Evolutionary conservation across 1,140 invertebrate species (phyloP).

Genomic region (Drusus annulatus): DNA sequence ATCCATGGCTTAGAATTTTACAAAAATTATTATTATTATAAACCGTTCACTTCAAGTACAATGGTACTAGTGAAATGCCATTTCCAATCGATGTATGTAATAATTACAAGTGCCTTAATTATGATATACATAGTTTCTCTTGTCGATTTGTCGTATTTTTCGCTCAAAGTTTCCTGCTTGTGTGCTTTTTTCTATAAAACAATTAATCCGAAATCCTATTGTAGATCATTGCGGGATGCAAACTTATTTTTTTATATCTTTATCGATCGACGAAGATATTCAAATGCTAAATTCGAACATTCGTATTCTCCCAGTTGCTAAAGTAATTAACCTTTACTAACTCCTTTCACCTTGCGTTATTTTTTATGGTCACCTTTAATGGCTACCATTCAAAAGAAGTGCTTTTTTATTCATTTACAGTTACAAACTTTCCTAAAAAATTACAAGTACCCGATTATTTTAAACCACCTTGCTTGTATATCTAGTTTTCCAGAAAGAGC

Average conservation of each 20-base stretch:
- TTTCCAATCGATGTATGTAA: slow-evolving; percentile 18
- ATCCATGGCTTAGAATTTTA: not conserved
- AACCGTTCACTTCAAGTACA: slow-evolving; percentile 22
- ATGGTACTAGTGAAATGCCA: slow-evolving; percentile 12
- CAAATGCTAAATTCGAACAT: slow-evolving; percentile 22
- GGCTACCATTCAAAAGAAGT: too few species aligned
- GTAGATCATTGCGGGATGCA: not conserved
- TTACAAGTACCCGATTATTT: too few species aligned
- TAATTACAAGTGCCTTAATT: slow-evolving; percentile 33
- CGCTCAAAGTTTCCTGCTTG: slow-evolving; percentile 1
- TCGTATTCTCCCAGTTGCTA: not conserved
- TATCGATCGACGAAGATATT: not conserved
- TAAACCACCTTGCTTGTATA: too few species aligned
- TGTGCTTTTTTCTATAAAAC: not conserved
- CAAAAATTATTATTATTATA: slow-evolving; percentile 1
- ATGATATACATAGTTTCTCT: slow-evolving; percentile 26
- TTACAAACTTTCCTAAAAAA: too few species aligned
- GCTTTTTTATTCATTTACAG: too few species aligned
- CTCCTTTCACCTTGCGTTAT: slow-evolving; percentile 14
- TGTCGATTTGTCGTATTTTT: slow-evolving; percentile 15
- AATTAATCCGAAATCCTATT: not conserved
- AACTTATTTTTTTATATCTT: not conserved
- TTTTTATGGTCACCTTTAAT: not conserved
- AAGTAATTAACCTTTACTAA: slow-evolving; percentile 3
- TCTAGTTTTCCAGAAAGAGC: too few species aligned